These are phyloP conservation scores for Rousettus leschenaultii DNA, from an alignment of 2,113 vertebrate species.

Conservation along the genomic window DNA sequence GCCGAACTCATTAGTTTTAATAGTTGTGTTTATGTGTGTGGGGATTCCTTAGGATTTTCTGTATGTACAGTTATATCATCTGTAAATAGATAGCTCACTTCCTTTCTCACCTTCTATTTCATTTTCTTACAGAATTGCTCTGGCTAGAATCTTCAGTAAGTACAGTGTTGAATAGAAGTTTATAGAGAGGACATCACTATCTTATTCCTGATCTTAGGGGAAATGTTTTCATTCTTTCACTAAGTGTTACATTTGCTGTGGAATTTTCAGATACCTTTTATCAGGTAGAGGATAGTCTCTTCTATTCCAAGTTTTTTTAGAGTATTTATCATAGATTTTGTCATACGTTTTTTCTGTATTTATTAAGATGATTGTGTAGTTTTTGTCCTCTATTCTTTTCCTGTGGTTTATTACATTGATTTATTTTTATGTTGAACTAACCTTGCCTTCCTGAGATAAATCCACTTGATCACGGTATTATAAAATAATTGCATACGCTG, in stretches of 20 bases:
- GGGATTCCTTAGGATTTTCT: not conserved
- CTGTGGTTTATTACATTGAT: not conserved
- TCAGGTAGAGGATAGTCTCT: not conserved
- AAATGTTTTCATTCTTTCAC: not conserved
- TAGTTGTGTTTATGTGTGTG: not conserved
- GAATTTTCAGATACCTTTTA: not conserved
- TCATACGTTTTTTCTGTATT: not conserved
- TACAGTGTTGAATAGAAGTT: not conserved
- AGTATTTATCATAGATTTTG: not conserved
- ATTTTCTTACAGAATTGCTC: not conserved
- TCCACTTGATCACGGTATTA: not conserved
- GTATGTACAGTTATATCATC: not conserved
- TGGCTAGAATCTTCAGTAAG: not conserved
- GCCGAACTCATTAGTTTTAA: not conserved
- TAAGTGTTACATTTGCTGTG: not conserved
- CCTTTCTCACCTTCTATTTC: not conserved
- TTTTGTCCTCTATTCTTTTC: not conserved
- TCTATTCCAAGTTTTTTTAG: not conserved
- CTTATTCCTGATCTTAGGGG: not conserved
- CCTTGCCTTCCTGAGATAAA: not conserved
- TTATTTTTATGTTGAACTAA: not conserved
- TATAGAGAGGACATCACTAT: not conserved
- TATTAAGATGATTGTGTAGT: not conserved
- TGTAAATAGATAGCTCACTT: not conserved
- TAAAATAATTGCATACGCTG: not conserved